These are phyloP conservation scores for Kryptopterus vitreolus DNA, from an alignment of 2,797 vertebrate species.

Conservation along the genomic window DNA sequence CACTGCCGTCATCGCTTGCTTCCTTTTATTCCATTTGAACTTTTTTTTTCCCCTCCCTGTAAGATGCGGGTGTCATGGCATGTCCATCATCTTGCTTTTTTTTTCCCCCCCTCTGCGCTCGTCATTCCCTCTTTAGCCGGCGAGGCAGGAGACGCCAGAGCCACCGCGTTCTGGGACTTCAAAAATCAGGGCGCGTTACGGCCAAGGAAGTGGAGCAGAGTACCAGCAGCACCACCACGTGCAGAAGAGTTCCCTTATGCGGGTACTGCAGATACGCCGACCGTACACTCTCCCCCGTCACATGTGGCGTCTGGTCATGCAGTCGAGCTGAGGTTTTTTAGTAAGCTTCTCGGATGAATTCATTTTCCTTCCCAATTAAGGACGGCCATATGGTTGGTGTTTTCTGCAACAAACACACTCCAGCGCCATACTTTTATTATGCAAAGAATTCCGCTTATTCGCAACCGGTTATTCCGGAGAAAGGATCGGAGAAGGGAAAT, in stretches of 20 bases:
- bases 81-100: conserved; percentile 31
- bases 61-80: conserved; percentile 13
- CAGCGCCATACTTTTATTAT: background rate
- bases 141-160: conserved; percentile 11
- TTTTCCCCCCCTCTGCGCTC: conserved; percentile 1
- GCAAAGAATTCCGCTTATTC: background rate
- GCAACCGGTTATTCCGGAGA: background rate
- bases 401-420: background rate
- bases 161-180: conserved; percentile 9
- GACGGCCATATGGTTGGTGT: conserved; percentile 11
- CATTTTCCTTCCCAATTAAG: conserved; percentile 19
- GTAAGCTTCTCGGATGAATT: background rate
- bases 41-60: background rate
- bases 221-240: background rate
- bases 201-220: conserved; percentile 13
- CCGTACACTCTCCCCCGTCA: background rate
- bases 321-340: conserved; percentile 10
- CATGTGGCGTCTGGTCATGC: conserved; percentile 1
- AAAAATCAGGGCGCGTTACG: conserved; percentile 10
- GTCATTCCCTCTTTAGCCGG: conserved; percentile 10
- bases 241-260: conserved; percentile 19
- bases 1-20: conserved; percentile 12
- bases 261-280: background rate
- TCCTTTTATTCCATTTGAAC: conserved; percentile 26
- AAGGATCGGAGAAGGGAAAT: background rate